Evolutionary conservation across 2,888 invertebrate species (phyloP), one percentile per base, ranked within the genome.

Genomic region (Spatulosminthurus flaviceps): DNA sequence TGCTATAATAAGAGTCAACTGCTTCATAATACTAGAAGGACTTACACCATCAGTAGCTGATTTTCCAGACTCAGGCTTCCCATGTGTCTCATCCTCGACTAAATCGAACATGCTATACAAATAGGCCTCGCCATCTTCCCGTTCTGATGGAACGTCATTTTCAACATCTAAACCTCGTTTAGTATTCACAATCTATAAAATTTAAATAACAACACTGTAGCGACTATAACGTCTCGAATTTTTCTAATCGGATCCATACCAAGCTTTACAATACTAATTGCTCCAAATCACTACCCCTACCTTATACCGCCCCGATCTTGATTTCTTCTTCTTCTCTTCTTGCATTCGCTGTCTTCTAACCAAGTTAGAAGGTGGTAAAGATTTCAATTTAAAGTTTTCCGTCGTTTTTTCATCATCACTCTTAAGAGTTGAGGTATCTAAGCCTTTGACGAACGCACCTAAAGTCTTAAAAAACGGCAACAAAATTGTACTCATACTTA

Each of bases 101-200:
- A 74, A 29, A 60, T 74, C 74, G 61, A 61, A 74, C 74, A 74
- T 74, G 24, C 26, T 28, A 24, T 74, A 74, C 60, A 43, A 43
- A 28, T 26, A 26, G 7, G 9, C 22, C 26, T 22, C 26, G 9
- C 7, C 26, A 22, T 28, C 28, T 7, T 43, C 16, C 11, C 1
- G 7, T n/a, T 74, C 61, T 2, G 74, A 19, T 16, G 60, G 28
- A 74, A 2, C 22, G 22, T 2, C 22, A 22, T 2, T 22, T 13
- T 13, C 7, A 11, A 22, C 64, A 26, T n/a, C 24, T 16, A 74
- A 24, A 16, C 74, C 74, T n/a, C 74, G 34, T 13, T 74, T 42
- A 5, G 74, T 51, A 60, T 22, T 74, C 7, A 74, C 29, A 26
- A 74, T 74, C 61, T 74, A 22, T 7, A n/a, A 26, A 19, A 74